Base-by-base conservation (phyloP, 1,140 invertebrate genomes). In the Parasteatoda tepidariorum region DNA sequence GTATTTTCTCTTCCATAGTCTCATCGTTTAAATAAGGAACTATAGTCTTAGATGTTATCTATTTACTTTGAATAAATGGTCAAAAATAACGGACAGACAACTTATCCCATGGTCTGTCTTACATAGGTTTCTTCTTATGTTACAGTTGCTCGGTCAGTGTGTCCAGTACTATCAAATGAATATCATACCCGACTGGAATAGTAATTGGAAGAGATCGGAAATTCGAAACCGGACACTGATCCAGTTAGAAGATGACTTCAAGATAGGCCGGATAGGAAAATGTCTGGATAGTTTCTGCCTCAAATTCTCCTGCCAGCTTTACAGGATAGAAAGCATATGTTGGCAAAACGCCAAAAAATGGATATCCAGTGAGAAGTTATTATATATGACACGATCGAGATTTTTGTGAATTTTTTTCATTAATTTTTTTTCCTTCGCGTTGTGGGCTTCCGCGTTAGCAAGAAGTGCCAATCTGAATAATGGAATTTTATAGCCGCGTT, bases 181-280 rank as follows among this genome's bases (percentile, higher is more conserved):
- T n/a, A n/a, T 15, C 38, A 41, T 73, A 31, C 48, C 59, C 59
- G n/a, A 55, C 26, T 9, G 22, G n/a, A 75, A 75, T 15, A 59
- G 57, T 75, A 75, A 75, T 75, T 75, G 73, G 41, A 75, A 31
- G 24, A 30, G 59, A 71, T 18, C 48, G 68, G 28, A 30, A 31
- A 34, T 28, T 18, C 15, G 48, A 34, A 11, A 75, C 31, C 33
- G 59, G 73, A 75, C 73, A 75, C 55, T 75, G 73, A 75, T 75
- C 57, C 73, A 61, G 54, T 75, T 75, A 62, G 41, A 24, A 41
- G 73, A 75, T 75, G 55, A 61, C 59, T 61, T 34, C 41, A 41
- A 75, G 73, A 75, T 75, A 75, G 61, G 73, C 73, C 73, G 33
- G 31, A 62, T 75, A 75, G 59, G 26, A 38, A 34, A n/a, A 18